phyloP scores from a whole-genome alignment of 1,140 invertebrate genomes.

The Liolophura sinensis region DNA sequence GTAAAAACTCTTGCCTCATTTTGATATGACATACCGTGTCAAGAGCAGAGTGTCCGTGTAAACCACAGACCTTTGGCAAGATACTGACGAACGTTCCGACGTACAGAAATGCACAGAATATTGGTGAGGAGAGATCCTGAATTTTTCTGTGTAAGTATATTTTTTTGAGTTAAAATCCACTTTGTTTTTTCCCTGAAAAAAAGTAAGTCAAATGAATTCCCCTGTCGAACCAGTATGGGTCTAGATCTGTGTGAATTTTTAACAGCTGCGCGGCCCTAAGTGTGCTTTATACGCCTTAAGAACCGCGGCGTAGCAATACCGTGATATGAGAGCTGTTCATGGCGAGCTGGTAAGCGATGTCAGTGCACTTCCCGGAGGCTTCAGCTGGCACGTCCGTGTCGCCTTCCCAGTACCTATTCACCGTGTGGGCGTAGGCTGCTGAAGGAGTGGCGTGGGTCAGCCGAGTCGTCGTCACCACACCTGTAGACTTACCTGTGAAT shows the following conservation, averaged over 20 bases:
- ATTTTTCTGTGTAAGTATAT: neutral
- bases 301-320: slow-evolving; percentile 7
- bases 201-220: too few species aligned
- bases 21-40: too few species aligned
- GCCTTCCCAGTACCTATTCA: slow-evolving; percentile 62
- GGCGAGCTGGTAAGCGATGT: slow-evolving; percentile 55
- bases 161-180: neutral
- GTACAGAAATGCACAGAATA: too few species aligned
- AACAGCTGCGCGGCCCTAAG: neutral
- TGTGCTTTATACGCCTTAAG: neutral
- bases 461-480: slow-evolving; percentile 87
- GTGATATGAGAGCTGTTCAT: slow-evolving; percentile 27
- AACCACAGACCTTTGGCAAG: too few species aligned
- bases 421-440: slow-evolving; percentile 78
- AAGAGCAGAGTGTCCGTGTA: too few species aligned
- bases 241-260: neutral
- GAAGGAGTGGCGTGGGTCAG: slow-evolving; percentile 91
- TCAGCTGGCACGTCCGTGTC: slow-evolving; percentile 31
- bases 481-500: slow-evolving; percentile 74
- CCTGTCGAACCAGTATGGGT: too few species aligned
- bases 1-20: too few species aligned
- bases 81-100: too few species aligned
- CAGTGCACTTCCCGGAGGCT: slow-evolving; percentile 50
- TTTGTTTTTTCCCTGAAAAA: neutral
- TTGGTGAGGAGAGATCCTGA: too few species aligned